phyloP scores from a whole-genome alignment of 2,113 vertebrate genomes.

The Gallinago paraguaiae region DNA sequence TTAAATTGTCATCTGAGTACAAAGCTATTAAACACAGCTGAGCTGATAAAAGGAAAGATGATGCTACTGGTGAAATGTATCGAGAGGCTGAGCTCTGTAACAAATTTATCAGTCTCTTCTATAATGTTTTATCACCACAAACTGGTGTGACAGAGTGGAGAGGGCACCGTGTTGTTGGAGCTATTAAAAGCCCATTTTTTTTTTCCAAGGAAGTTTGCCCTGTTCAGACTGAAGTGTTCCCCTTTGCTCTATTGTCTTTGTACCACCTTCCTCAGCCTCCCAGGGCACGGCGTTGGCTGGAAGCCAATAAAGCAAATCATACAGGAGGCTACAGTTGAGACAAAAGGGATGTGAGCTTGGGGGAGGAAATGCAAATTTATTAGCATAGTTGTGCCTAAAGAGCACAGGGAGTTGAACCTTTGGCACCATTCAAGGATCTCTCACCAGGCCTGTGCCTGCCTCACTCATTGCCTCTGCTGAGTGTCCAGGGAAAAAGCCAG shows the following conservation, averaged over 20 bases:
- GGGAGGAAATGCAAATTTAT: constrained; percentile 18
- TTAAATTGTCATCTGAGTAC: constrained; percentile 13
- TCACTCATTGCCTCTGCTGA: not conserved
- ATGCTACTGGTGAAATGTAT: not conserved
- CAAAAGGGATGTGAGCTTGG: not conserved
- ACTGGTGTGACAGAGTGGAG: not conserved
- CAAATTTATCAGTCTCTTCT: constrained; percentile 8
- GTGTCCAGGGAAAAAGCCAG: not conserved
- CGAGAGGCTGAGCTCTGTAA: not conserved
- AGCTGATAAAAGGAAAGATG: constrained; percentile 7
- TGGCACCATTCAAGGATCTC: not conserved
- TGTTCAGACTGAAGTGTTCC: not conserved
- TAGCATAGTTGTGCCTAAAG: not conserved
- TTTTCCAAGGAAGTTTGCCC: not conserved
- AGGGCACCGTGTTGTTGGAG: not conserved
- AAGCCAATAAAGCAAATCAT: not conserved
- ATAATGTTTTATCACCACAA: not conserved
- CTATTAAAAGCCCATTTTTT: not conserved
- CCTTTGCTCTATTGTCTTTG: not conserved
- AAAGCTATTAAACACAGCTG: constrained; percentile 21
- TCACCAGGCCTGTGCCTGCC: not conserved
- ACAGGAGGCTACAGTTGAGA: not conserved
- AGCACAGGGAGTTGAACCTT: not conserved
- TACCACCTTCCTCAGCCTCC: not conserved
- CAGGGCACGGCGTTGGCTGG: not conserved